phyloP scores from a whole-genome alignment of 2,888 invertebrate species.

The Morpho achilles region DNA sequence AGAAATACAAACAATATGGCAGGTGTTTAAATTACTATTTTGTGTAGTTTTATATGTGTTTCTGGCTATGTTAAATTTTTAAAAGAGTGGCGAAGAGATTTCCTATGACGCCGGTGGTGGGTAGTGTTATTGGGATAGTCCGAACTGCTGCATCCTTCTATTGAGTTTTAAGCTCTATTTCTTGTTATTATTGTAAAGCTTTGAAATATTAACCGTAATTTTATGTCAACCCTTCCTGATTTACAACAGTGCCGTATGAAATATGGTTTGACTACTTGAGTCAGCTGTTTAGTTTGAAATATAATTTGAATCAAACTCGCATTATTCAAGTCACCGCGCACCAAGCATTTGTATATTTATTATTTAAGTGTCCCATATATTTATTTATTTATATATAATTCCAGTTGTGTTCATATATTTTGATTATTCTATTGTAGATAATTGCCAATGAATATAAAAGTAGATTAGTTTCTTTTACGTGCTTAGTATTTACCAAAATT shows the following conservation, averaged over 20 bases:
- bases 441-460: no score
- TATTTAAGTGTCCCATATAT: background rate
- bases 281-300: slow-evolving; percentile 22
- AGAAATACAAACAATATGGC: no score
- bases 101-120: no score
- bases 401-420: background rate
- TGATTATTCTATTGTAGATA: background rate
- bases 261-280: slow-evolving; percentile 20
- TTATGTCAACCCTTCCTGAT: slow-evolving; percentile 25
- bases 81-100: no score
- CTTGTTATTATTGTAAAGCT: background rate
- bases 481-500: no score
- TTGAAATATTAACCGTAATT: slow-evolving; percentile 29
- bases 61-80: no score
- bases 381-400: background rate
- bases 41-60: no score
- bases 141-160: no score
- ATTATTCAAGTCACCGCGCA: slow-evolving; percentile 21
- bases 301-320: slow-evolving; percentile 24
- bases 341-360: background rate
- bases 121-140: no score
- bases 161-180: no score
- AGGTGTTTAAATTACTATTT: no score
- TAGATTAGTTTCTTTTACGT: no score
- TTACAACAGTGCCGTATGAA: slow-evolving; percentile 23